Conservation (phyloP, 2,797 vertebrate species). For the Adrianichthys oophorus region DNA sequence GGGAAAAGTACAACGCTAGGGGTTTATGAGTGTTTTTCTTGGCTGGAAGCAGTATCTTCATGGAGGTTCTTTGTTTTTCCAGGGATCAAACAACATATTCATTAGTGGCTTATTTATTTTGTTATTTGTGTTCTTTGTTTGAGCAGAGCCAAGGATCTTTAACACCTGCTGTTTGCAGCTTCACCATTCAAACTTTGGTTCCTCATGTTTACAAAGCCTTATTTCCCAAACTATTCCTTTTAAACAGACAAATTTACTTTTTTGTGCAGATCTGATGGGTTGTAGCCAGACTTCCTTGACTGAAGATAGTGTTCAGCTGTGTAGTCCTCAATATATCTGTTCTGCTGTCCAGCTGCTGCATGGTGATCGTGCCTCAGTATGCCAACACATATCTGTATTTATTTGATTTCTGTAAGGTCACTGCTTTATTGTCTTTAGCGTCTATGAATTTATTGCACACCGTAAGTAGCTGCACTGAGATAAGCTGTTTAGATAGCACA, state of each 20-base stretch:
- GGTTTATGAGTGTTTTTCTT: not conserved
- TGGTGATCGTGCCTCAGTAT: slow-evolving; percentile 43
- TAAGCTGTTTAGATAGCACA: slow-evolving; percentile 49
- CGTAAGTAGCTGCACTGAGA: slow-evolving; percentile 66
- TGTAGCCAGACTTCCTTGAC: slow-evolving; percentile 5
- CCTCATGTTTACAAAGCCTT: too few relatives aligned
- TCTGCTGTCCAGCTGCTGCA: slow-evolving; percentile 19
- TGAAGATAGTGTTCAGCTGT: not conserved
- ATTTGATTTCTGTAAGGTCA: slow-evolving; percentile 54
- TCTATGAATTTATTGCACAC: slow-evolving; percentile 31
- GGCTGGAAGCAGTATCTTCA: not conserved
- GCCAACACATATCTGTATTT: slow-evolving; percentile 59
- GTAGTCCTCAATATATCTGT: slow-evolving; percentile 9
- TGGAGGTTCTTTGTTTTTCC: not conserved
- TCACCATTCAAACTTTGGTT: not conserved
- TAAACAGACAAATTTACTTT: too few relatives aligned
- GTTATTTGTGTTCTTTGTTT: not conserved
- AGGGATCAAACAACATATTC: not conserved
- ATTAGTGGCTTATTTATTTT: not conserved
- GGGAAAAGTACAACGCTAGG: not conserved
- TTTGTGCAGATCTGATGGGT: not conserved
- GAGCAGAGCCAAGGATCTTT: too few relatives aligned
- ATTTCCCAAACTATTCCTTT: not conserved
- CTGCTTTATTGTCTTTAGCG: slow-evolving; percentile 31
- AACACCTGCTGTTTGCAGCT: not conserved